Conservation (phyloP, 2,888 invertebrate species). For the Heteromyza rotundicornis region DNA sequence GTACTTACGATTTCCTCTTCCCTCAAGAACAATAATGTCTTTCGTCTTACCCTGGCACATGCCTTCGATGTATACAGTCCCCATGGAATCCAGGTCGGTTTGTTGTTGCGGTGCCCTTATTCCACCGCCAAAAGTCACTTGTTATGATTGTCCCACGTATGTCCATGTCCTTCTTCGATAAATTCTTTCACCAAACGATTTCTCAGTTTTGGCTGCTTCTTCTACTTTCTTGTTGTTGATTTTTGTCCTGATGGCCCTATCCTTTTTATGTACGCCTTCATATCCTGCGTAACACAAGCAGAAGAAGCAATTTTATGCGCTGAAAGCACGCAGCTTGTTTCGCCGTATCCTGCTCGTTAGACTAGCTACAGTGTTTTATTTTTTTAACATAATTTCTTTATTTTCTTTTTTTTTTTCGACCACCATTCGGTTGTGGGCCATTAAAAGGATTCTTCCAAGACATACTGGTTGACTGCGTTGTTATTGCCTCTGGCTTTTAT, state of each 20-base stretch:
- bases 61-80: no score
- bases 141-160: not conserved
- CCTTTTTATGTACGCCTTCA: not conserved
- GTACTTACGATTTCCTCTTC: not conserved
- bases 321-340: not conserved
- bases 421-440: not conserved
- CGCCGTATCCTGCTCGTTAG: constrained; percentile 3
- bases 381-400: not conserved
- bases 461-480: not conserved
- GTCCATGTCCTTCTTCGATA: not conserved
- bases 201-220: not conserved
- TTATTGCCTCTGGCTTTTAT: not conserved
- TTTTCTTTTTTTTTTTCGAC: not conserved
- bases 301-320: not conserved
- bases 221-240: not conserved
- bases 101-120: not conserved
- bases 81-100: not conserved
- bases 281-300: not conserved
- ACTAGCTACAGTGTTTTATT: not conserved
- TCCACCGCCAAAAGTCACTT: not conserved
- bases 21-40: no score
- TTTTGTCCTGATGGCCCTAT: not conserved
- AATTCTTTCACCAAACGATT: not conserved
- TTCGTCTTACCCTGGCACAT: no score
- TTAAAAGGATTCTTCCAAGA: not conserved